phyloP scores from a whole-genome alignment of 2,888 invertebrate species.

The Folsomia manolachei region DNA sequence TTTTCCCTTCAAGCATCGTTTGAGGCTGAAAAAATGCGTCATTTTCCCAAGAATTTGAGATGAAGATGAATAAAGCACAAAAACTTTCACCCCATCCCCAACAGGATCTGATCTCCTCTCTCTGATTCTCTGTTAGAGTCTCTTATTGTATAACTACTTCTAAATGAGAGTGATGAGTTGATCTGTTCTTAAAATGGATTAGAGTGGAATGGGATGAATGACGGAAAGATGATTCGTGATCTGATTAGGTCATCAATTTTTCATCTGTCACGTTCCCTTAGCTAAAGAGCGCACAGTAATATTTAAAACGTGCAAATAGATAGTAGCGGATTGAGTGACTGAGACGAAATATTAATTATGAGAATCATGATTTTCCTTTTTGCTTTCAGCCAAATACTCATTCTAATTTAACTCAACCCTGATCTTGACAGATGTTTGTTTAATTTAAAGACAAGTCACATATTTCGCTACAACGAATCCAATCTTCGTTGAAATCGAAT shows the following conservation, averaged over 20 bases:
- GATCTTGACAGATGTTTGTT: slow-evolving; percentile 3
- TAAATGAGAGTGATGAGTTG: background rate
- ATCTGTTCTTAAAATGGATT: background rate
- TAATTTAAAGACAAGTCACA: background rate
- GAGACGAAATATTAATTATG: background rate
- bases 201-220: background rate
- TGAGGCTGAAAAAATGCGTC: background rate
- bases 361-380: background rate
- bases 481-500: background rate
- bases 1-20: background rate
- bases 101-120: no score
- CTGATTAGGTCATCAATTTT: background rate
- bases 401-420: slow-evolving; percentile 3
- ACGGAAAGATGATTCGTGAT: background rate
- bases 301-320: no score
- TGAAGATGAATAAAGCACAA: background rate
- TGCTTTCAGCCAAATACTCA: no score
- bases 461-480: background rate
- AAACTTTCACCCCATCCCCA: background rate
- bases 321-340: no score
- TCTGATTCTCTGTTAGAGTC: no score
- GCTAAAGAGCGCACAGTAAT: no score
- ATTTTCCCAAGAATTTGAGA: background rate
- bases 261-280: background rate
- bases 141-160: background rate